A percentile compares a stretch with the other conserved stretches of the same genome.
These are phyloP conservation scores for Silurus meridionalis DNA, from an alignment of 2,113 vertebrate genomes.

Conservation along the genomic window DNA sequence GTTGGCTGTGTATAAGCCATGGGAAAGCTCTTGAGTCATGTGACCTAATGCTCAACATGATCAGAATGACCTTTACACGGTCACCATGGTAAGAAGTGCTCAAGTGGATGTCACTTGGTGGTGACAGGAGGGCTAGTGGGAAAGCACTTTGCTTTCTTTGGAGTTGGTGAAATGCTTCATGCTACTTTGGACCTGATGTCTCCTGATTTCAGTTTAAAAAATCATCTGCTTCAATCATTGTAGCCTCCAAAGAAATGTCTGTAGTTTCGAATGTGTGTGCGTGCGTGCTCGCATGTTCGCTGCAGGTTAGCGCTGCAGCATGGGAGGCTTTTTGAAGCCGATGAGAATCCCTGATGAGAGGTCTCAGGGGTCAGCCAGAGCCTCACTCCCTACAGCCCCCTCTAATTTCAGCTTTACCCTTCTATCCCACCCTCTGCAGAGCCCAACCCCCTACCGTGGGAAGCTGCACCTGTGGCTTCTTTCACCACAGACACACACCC, in stretches of 20 bases:
- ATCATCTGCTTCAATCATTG: not conserved
- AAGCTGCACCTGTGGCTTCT: constrained; percentile 72
- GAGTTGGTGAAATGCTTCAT: not conserved
- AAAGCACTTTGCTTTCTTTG: constrained; percentile 66
- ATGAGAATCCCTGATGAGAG: constrained; percentile 69
- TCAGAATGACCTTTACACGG: constrained; percentile 35
- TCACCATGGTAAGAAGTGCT: constrained; percentile 35
- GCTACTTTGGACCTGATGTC: not conserved
- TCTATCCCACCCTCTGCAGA: constrained; percentile 39
- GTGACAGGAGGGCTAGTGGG: constrained; percentile 57
- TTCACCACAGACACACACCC: constrained; percentile 16
- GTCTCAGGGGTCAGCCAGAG: constrained; percentile 56
- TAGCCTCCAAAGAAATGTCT: not conserved
- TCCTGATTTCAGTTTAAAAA: not conserved
- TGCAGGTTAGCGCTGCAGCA: constrained; percentile 38
- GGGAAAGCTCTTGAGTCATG: constrained; percentile 33
- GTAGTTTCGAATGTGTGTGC: not conserved
- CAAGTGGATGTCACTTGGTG: constrained; percentile 13
- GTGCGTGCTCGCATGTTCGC: not conserved
- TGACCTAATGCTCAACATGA: constrained; percentile 24
- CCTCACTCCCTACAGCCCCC: constrained; percentile 66
- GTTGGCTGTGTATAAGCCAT: constrained; percentile 25
- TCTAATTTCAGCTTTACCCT: constrained; percentile 61
- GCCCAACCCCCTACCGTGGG: constrained; percentile 64
- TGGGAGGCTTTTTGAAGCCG: constrained; percentile 65